Evolutionary conservation across 2,797 vertebrate species (phyloP), one percentile per base, ranked within the genome.

Genomic region (Lophura swinhoii): DNA sequence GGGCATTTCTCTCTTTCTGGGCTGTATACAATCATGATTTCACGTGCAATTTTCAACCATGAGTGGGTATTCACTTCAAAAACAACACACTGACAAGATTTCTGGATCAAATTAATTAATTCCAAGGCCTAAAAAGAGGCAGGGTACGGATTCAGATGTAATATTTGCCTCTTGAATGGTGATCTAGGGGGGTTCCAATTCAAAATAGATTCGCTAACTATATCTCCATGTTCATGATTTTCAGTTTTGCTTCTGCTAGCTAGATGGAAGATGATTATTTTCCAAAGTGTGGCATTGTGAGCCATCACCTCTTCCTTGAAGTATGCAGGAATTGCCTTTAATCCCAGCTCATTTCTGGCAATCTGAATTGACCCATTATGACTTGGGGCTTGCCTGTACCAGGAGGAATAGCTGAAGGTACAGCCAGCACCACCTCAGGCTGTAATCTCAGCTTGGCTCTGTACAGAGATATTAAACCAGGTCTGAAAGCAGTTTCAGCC

Each of bases 331-430:
- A 69, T 33, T 11, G 15, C 12, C 9, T 63, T 72, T 73, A 66
- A 28, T 9, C 75, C 21, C 51, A 20, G 4, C 11, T 68, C 39
- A 10, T 5, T 75, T 18, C 68, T 1, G 13, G 29, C 68, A 67
- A 80, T 41, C 17, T 28, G 37, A 71, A 49, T 9, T 83, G n/a
- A 12, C 6, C 33, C 12, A 31, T 26, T n/a, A 8, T 6, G 35
- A 29, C 49, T 63, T 17, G 41, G 23, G n/a, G n/a, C 3, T 64
- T 56, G 17, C 24, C 63, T 15, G 1, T 0, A 51, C 11, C 1
- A 7, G 16, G 31, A 63, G 9, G 24, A 51, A 11, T 1, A 12
- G 21, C 39, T 16, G 37, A 14, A 56, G 18, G 17, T 29, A 24
- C 5, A 71, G 37, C 23, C 82, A 62, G 24, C 20, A 26, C 6